Conservation (phyloP, 2,797 vertebrate species). For the Echiichthys vipera region DNA sequence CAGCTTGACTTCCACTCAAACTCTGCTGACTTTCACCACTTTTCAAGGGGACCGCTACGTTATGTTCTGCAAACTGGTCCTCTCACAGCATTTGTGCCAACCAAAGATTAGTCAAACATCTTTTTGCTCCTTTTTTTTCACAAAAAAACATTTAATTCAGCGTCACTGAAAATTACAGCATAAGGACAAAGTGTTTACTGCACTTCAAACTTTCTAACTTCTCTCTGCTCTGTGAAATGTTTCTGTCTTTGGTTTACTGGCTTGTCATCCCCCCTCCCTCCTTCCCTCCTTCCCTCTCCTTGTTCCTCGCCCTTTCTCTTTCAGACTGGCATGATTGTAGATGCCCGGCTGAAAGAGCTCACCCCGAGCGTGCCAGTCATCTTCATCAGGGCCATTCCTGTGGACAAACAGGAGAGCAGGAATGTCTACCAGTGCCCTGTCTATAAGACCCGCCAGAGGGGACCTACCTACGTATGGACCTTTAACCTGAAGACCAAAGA, state of each 20-base stretch:
- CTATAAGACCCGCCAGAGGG: constrained; percentile 93
- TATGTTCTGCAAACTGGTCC: constrained; percentile 27
- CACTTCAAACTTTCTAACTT: constrained; percentile 33
- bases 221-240: constrained; percentile 26
- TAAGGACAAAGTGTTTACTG: constrained; percentile 10
- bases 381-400: constrained; percentile 90
- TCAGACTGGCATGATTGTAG: constrained; percentile 88
- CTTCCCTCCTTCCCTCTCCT: not conserved
- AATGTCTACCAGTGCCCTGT: constrained; percentile 90
- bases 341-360: constrained; percentile 92
- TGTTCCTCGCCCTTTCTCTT: constrained; percentile 11
- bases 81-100: not conserved
- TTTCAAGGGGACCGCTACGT: constrained; percentile 60
- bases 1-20: constrained; percentile 60
- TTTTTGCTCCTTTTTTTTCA: not conserved
- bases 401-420: constrained; percentile 88
- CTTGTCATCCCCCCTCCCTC: not conserved
- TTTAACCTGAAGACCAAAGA: constrained; percentile 95
- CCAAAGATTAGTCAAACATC: constrained; percentile 41
- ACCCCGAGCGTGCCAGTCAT: constrained; percentile 91
- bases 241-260: constrained; percentile 37
- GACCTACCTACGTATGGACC: constrained; percentile 94
- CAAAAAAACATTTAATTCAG: constrained; percentile 30
- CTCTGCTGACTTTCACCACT: constrained; percentile 72
- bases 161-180: constrained; percentile 1